Conservation (phyloP, 2,888 invertebrate genomes). For the Pandemis corylana region DNA sequence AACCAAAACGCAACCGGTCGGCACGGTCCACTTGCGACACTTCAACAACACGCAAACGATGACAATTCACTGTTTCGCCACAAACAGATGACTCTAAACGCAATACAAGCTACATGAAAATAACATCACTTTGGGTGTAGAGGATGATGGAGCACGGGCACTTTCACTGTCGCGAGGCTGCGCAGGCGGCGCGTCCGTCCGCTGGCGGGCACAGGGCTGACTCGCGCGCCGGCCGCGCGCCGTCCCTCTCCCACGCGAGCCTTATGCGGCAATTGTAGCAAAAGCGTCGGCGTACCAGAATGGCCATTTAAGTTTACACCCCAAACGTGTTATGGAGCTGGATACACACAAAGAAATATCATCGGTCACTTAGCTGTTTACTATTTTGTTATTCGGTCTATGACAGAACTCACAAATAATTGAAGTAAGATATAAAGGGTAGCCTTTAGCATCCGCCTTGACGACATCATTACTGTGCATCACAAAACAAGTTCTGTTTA, state of each 20-base stretch:
- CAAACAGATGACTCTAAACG: constrained; percentile 37
- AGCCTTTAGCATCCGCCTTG: constrained; percentile 14
- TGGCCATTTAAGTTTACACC: constrained; percentile 73
- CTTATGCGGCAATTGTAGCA: constrained; percentile 65
- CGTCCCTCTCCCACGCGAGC: constrained; percentile 68
- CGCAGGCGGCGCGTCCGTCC: constrained; percentile 66
- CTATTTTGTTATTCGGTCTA: too few relatives aligned
- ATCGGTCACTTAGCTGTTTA: constrained; percentile 7
- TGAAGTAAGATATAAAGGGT: constrained; percentile 8
- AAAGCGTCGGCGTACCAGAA: constrained; percentile 74
- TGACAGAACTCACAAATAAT: background rate
- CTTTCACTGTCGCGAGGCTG: constrained; percentile 71
- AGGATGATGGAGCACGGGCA: constrained; percentile 53
- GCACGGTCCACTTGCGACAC: constrained; percentile 50
- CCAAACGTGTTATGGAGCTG: constrained; percentile 45
- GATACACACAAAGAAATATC: constrained; percentile 34
- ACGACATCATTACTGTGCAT: constrained; percentile 22
- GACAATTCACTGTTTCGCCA: constrained; percentile 46
- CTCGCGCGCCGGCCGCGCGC: constrained; percentile 63
- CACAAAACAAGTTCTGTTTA: constrained; percentile 26
- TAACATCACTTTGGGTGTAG: constrained; percentile 24
- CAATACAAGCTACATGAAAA: constrained; percentile 42
- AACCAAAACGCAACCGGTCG: constrained; percentile 52
- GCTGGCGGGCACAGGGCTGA: constrained; percentile 73
- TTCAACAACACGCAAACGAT: constrained; percentile 44